A percentile compares a stretch with the other conserved stretches of the same genome.
phyloP scores from a whole-genome alignment of 2,113 vertebrate species.

The Sorex araneus region DNA sequence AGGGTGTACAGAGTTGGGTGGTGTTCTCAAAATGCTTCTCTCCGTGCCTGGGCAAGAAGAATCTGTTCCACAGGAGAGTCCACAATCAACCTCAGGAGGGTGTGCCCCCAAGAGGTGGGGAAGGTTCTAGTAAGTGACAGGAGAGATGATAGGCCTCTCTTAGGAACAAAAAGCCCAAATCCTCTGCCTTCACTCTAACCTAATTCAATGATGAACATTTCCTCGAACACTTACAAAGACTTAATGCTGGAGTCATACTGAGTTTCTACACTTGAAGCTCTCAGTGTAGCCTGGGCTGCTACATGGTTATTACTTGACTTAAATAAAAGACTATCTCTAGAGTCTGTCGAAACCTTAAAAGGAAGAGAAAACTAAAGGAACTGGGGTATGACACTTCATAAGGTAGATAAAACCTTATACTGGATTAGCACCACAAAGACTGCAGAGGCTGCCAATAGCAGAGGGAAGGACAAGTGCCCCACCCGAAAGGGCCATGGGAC shows the following conservation, averaged over 20 bases:
- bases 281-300: not conserved
- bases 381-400: not conserved
- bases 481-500: not conserved
- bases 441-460: not conserved
- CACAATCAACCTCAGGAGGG: not conserved
- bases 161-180: not conserved
- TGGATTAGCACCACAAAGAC: constrained; percentile 1
- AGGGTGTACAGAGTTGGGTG: not conserved
- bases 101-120: not conserved
- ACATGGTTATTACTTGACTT: not conserved
- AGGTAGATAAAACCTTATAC: constrained; percentile 27
- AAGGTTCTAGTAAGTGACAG: not conserved
- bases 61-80: constrained; percentile 33
- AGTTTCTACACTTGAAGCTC: not conserved
- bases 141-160: not conserved
- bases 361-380: constrained; percentile 39
- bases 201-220: not conserved
- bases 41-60: constrained; percentile 26
- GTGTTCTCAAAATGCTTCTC: not conserved
- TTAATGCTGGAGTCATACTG: not conserved
- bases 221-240: not conserved
- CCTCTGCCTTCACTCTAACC: not conserved
- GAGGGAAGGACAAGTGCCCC: not conserved
- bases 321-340: constrained; percentile 3
- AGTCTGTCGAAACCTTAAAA: constrained; percentile 40